These are phyloP conservation scores for Trypoxylus dichotomus DNA, from an alignment of 1,140 invertebrate genomes.

Conservation along the genomic window DNA sequence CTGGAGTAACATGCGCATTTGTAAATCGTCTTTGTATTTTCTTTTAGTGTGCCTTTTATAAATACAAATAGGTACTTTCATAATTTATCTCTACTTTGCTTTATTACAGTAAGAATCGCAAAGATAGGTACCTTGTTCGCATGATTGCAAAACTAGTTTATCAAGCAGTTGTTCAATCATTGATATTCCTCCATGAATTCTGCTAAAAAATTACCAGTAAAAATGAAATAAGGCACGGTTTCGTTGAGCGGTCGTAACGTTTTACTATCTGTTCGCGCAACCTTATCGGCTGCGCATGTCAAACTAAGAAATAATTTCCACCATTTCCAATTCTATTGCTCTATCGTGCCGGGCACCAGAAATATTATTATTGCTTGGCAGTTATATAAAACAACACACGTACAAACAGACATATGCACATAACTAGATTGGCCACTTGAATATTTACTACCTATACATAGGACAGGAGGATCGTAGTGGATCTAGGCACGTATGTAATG, in stretches of 20 bases:
- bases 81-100: no score
- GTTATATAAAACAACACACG: conserved; percentile 24
- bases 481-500: neutral
- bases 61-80: no score
- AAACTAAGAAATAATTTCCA: conserved; percentile 24
- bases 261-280: neutral
- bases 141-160: neutral
- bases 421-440: conserved; percentile 21
- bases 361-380: conserved; percentile 24
- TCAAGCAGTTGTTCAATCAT: conserved; percentile 1
- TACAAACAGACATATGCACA: conserved; percentile 2
- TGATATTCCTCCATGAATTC: neutral
- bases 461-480: neutral
- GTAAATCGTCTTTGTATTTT: no score
- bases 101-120: neutral
- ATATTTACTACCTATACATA: conserved; percentile 15
- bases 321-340: conserved; percentile 25
- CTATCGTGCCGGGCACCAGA: conserved; percentile 21
- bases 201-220: neutral
- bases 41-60: no score
- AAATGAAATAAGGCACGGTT: neutral
- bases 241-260: neutral
- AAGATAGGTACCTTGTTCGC: neutral
- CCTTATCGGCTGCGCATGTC: conserved; percentile 14
- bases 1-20: no score